Conservation (phyloP, 2,113 vertebrate species). For the Anthoscopus minutus region DNA sequence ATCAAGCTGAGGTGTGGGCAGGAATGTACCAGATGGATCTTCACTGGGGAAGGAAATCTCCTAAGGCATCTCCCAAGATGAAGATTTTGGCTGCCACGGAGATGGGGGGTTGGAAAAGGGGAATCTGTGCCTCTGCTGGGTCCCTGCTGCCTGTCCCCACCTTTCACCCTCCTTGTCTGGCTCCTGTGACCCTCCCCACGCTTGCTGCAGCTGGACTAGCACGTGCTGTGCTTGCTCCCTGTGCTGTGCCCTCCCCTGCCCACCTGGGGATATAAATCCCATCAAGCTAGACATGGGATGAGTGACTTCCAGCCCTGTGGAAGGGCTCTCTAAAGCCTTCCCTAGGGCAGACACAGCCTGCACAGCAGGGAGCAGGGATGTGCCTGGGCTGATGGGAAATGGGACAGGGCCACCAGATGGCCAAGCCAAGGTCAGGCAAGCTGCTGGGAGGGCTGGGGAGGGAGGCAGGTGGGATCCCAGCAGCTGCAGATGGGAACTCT, state of each 20-base stretch:
- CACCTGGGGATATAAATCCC: rapidly evolving
- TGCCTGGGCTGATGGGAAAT: not conserved
- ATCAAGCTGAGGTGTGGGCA: not conserved
- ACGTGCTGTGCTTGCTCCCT: not conserved
- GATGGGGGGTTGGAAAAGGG: not conserved
- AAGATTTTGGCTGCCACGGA: not conserved
- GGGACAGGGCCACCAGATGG: not conserved
- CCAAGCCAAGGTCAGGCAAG: not conserved
- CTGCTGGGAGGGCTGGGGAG: not conserved
- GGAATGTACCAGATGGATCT: not conserved
- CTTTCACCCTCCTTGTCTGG: not conserved
- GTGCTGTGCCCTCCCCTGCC: not conserved
- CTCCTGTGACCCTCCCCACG: not conserved
- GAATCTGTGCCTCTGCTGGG: not conserved
- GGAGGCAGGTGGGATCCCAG: not conserved
- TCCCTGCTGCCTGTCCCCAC: not conserved
- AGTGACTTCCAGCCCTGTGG: not conserved
- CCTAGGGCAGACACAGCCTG: not conserved
- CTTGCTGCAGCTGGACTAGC: not conserved
- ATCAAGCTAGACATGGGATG: not conserved
- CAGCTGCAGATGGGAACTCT: not conserved
- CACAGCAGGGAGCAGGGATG: rapidly evolving
- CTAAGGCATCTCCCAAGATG: not conserved
- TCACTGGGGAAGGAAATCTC: not conserved
- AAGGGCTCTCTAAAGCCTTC: not conserved